Evolutionary conservation across 1,140 invertebrate species (phyloP), one percentile per base, ranked within the genome.

Genomic region (Nylanderia fulva): DNA sequence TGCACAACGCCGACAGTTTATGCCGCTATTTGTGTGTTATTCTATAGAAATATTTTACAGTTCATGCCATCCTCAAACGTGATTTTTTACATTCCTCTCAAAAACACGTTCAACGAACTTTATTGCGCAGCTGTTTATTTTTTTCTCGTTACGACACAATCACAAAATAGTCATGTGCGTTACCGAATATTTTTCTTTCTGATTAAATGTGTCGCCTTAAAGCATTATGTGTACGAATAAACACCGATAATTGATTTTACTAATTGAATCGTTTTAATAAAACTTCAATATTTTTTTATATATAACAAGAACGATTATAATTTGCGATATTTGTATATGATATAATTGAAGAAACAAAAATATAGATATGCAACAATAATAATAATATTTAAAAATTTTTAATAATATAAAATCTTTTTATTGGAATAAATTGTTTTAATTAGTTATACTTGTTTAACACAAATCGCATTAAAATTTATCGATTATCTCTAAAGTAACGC

Each of bases 81-180:
- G 77, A 71, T 82, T 82, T 82, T 72, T 52, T 24, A 39, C 66
- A 29, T 72, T 29, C 64, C 24, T 80, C 18, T 18, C 52, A 52
- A 24, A 58, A 71, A 71, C 66, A 72, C 66, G 36, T 72, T 24
- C 77, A 18, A 71, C 54, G 66, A 45, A 82, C 66, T 82, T 82
- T 82, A 80, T 82, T 82, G 77, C 52, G 24, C 52, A 36, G 8
- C n/a, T 7, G 42, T 82, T 80, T 64, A 36, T 80, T 71, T 42
- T 71, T 56, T 80, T 71, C n/a, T 58, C 4, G 13, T 18, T 24
- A 4, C 36, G 58, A 71, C 36, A 54, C 48, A 58, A 42, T 72
- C 24, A 27, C 72, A 60, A 82, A 82, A 45, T 42, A 71, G 77
- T 69, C 64, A 71, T 36, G 77, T 45, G 29, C 29, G 52, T 72